Base-by-base conservation (phyloP, 2,888 invertebrate genomes). In the Peribatodes rhomboidaria region DNA sequence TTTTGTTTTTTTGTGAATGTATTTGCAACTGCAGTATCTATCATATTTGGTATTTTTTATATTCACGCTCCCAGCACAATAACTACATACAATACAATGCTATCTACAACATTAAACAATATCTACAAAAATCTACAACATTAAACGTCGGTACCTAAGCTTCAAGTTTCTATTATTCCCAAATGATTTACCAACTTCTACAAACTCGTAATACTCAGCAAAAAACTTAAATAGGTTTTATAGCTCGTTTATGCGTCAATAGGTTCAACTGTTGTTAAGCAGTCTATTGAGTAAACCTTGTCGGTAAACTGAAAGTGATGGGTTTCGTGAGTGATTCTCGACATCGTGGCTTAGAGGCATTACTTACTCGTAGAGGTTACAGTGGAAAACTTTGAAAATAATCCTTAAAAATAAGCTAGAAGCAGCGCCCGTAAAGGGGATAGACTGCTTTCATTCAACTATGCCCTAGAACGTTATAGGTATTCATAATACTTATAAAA, bases 251-350 rank as follows among this genome's bases (percentile, higher is more conserved):
- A 6, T 27, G 27, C 27, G 27, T 6, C 27, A 27, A 27, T 27
- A 6, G 8, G 31, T 44, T 35, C 42, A 41, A 33, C 39, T 31
- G n/a, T 33, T 31, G 41, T 33, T 22, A 42, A 35, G 10, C 41
- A 39, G 39, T 59, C 6, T 35, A 20, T 22, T 18, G 22, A 16
- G 22, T 44, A 57, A 37, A 22, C 13, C n/a, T 49, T 31, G 52
- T 53, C 37, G 42, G 57, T 50, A 57, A 57, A 46, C 57, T 20
- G 3, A 44, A 52, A 33, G 22, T 44, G 37, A 64, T 61, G 46
- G 11, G 35, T 33, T 61, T 61, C 65, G 65, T 65, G 65, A 61
- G 61, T 57, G 53, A 65, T 58, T 47, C 65, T 42, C 54, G 31
- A 46, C 41, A 53, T 20, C 16, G 42, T 57, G 37, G 57, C 57